Conservation (phyloP, 2,113 vertebrate species). For the Galemys pyrenaicus region DNA sequence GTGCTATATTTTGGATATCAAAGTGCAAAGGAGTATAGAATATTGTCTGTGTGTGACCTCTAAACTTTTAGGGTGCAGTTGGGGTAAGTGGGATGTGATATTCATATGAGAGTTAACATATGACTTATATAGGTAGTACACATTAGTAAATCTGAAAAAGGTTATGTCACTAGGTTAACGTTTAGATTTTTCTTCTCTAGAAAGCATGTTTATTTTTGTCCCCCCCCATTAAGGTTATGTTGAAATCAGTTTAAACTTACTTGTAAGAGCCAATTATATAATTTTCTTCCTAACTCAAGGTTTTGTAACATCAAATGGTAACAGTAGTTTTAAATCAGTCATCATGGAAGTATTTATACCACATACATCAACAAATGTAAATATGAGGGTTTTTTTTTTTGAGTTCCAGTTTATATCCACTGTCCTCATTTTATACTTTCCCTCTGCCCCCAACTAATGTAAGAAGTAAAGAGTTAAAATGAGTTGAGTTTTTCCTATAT, state of each 20-base stretch:
- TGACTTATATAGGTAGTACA: not conserved
- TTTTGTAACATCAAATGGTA: not conserved
- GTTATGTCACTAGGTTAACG: not conserved
- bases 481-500: not conserved
- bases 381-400: not conserved
- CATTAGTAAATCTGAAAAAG: not conserved
- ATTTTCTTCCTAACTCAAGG: not conserved
- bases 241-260: not conserved
- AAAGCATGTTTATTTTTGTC: not conserved
- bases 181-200: not conserved
- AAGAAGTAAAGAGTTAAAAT: not conserved
- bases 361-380: not conserved
- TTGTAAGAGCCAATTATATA: not conserved
- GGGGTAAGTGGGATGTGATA: not conserved
- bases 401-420: not conserved
- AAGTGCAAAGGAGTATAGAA: not conserved
- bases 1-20: too few species aligned
- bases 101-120: not conserved
- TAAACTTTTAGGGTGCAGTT: not conserved
- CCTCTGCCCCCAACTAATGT: not conserved
- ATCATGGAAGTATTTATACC: not conserved
- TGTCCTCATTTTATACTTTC: not conserved
- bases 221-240: not conserved
- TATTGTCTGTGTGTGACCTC: not conserved
- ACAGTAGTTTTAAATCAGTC: not conserved